Evolutionary conservation across 2,888 invertebrate genomes (phyloP), one percentile per base, ranked within the genome.

Genomic region (Nephrocerus scutellatus): DNA sequence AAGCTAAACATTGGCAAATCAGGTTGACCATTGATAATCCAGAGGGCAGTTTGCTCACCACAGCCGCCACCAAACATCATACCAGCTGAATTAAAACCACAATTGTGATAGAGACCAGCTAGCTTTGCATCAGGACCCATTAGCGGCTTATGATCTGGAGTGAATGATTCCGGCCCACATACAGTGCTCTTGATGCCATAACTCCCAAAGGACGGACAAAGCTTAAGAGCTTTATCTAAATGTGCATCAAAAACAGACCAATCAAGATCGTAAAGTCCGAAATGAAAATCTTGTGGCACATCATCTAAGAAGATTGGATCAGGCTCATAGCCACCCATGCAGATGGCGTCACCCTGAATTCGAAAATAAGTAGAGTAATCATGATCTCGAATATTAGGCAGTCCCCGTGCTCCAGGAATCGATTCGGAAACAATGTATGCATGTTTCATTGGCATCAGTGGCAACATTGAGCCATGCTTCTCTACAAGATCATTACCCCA

Each of bases 41-140:
- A 93, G 39, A 80, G 75, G 0, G 91, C 89, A 55, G 86, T 74
- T 67, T 91, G 85, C 57, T 87, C 79, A 0, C 82, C 86, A 51
- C 85, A 85, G 0, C 92, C 92, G 7, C 87, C 88, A 9, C 89
- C 86, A 52, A 88, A 77, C 84, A 89, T 89, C 82, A 93, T 87
- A 0, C 92, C 92, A 1, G 87, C 80, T 2, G 90, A 90, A 62
- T 92, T 93, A 66, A 86, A 90, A 1, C 87, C 92, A 57, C 85
- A 87, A 46, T 82, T 85, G 60, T 91, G 85, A 62, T 80, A 91
- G 18, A 90, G 72, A 10, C 91, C 91, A 68, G 50, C 31, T 32
- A 70, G 41, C 4, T 75, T 72, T 7, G 79, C 77, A 57, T 83
- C 82, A 42, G 82, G 82, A 52, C 91, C 92, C 72, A 92, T 72